Evolutionary conservation across 2,113 vertebrate species (phyloP).

Genomic region (Sialia sialis): DNA sequence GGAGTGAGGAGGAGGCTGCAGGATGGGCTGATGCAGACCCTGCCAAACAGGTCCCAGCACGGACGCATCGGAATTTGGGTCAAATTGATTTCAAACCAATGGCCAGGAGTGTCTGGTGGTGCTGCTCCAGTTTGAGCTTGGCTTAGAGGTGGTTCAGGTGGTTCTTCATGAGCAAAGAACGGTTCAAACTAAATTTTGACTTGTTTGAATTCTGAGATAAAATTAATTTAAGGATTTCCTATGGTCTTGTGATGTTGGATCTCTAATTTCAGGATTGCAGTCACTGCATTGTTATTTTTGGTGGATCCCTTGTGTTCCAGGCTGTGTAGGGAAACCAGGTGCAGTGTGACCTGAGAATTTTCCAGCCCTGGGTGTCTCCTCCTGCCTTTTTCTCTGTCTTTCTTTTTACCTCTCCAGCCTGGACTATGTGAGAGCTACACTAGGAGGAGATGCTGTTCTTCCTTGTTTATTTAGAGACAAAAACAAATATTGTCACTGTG

Average conservation of each 20-base stretch:
- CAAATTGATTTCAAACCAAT: not conserved
- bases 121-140: not conserved
- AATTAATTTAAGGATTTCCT: not conserved
- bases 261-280: not conserved
- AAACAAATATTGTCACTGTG: not conserved
- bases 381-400: not conserved
- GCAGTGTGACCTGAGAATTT: not conserved
- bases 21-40: not conserved
- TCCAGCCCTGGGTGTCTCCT: not conserved
- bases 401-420: not conserved
- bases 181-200: not conserved
- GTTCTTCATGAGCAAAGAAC: not conserved
- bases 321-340: not conserved
- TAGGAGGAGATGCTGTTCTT: conserved; percentile 1
- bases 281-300: not conserved
- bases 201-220: not conserved
- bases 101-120: not conserved
- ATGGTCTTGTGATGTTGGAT: not conserved
- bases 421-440: not conserved
- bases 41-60: not conserved
- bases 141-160: not conserved
- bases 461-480: not conserved
- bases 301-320: not conserved
- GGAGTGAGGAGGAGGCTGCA: not conserved
- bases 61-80: not conserved